These are phyloP conservation scores for Notolepis coatsorum DNA, from an alignment of 2,797 vertebrate genomes.

Conservation along the genomic window DNA sequence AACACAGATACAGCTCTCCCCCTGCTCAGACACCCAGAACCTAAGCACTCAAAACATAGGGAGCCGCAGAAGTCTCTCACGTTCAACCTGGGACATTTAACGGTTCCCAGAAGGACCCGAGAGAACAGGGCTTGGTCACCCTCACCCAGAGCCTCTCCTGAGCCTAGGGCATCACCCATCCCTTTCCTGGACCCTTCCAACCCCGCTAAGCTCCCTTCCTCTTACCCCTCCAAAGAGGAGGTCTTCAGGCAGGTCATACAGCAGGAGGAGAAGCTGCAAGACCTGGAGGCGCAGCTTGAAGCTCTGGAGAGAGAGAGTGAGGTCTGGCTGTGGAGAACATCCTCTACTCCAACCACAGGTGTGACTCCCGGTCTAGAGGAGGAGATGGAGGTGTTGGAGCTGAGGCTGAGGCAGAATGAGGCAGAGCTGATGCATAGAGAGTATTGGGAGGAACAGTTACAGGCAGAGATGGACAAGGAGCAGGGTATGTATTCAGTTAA, in stretches of 20 bases:
- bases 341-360: conserved; percentile 23
- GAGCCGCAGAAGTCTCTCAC: conserved; percentile 82
- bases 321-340: conserved; percentile 63
- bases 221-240: conserved; percentile 79
- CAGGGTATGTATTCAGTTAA: conserved; percentile 59
- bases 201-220: background rate
- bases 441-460: conserved; percentile 86
- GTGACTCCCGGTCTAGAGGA: conserved; percentile 40
- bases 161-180: conserved; percentile 41
- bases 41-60: conserved; percentile 62
- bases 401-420: conserved; percentile 78
- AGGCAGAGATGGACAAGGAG: conserved; percentile 83
- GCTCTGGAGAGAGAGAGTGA: conserved; percentile 80
- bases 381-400: conserved; percentile 83
- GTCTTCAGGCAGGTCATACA: conserved; percentile 81
- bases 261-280: conserved; percentile 82
- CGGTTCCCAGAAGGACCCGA: conserved; percentile 39
- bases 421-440: conserved; percentile 80
- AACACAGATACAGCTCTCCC: conserved; percentile 67
- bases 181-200: conserved; percentile 14
- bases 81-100: conserved; percentile 79
- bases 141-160: conserved; percentile 56
- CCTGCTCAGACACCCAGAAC: conserved; percentile 54
- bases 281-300: conserved; percentile 78
- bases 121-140: conserved; percentile 62